Evolutionary conservation across 2,888 invertebrate genomes (phyloP), one percentile per base, ranked within the genome.

Genomic region (Ormyrus thymus): DNA sequence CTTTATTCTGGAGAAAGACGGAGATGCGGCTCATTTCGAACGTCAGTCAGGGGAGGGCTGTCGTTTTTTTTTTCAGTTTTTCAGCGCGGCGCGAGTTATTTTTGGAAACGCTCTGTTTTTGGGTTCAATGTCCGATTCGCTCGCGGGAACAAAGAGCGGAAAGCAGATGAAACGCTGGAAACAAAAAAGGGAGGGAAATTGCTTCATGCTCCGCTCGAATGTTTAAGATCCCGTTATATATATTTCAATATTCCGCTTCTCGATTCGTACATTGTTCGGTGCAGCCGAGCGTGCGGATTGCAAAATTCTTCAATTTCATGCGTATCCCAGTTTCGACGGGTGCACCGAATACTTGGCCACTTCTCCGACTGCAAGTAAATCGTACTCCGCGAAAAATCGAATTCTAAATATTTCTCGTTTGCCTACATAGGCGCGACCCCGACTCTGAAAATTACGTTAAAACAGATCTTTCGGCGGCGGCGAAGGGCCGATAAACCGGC

Each of bases 381-480:
- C 29, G 3, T 29, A 0, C n/a, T 29, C 29, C 29, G 29, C 1
- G 29, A 29, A 29, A 29, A 29, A 29, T 29, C 29, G 29, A 29
- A 29, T 29, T 29, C 4, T 29, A 2, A 4, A 29, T 29, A 29
- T 29, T 4, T 29, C 29, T 29, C 29, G 1, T 29, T 43, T 4
- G 29, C 43, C 4, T 5, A 4, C n/a, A 5, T 0, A 55, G n/a
- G 55, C 55, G 29, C 29, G 29, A 29, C 29, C 4, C 29, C 29
- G 29, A 29, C 29, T 29, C 29, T 4, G 3, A 4, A 29, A 29
- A 29, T 68, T 68, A 29, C 46, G 53, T 68, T 68, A 68, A 74
- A 56, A 43, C 46, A 68, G 76, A 68, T 53, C 61, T 55, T 55
- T 76, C 62, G 76, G 76, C 76, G 76, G 69, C 69, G 11, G 46